Evolutionary conservation across 2,113 vertebrate genomes (phyloP).

Genomic region (Fregata magnificens): DNA sequence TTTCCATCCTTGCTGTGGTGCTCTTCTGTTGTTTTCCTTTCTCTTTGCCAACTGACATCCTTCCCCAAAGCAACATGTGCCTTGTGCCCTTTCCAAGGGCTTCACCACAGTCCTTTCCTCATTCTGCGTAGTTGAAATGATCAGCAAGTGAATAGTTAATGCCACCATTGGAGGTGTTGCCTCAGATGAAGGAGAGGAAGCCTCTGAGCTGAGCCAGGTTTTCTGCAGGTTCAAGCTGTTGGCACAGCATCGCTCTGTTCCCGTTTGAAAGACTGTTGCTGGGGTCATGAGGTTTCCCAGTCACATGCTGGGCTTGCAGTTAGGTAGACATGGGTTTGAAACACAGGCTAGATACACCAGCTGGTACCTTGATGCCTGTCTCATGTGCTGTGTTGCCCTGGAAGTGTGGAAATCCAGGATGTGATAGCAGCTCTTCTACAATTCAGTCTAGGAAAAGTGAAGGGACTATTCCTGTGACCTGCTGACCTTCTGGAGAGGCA

Average conservation of each 20-base stretch:
- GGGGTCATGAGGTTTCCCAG: not conserved
- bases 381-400: not conserved
- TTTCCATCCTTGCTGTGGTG: not conserved
- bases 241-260: too few relatives aligned
- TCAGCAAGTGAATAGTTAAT: not conserved
- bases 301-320: not conserved
- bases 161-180: not conserved
- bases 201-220: not conserved
- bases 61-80: not conserved
- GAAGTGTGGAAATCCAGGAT: not conserved
- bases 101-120: not conserved
- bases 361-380: not conserved
- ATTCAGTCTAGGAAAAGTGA: not conserved
- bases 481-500: not conserved
- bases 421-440: not conserved
- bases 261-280: not conserved
- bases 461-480: not conserved
- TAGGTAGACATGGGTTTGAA: not conserved
- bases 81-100: not conserved
- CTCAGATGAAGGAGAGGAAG: not conserved
- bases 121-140: not conserved
- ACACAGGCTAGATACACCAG: not conserved
- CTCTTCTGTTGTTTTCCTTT: not conserved
- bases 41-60: not conserved
- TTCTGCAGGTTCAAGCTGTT: not conserved